Percentiles rank a stretch among this genome's conserved stretches.
phyloP scores from a whole-genome alignment of 2,888 invertebrate species.

The Hyles lineata region DNA sequence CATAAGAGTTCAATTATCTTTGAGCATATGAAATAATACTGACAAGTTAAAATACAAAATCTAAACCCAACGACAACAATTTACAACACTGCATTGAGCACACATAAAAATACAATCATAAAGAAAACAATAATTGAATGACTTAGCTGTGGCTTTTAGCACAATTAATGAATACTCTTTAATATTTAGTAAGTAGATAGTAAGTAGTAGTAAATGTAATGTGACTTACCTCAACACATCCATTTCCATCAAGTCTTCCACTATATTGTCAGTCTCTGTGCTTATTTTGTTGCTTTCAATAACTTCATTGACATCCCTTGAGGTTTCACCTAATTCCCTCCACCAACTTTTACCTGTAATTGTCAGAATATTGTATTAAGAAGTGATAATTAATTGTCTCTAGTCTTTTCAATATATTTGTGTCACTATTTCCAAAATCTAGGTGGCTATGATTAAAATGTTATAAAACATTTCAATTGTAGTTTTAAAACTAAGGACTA shows the following conservation, averaged over 20 bases:
- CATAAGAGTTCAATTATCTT: conserved; percentile 11
- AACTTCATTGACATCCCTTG: conserved; percentile 63
- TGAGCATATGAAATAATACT: no score
- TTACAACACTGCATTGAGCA: no score
- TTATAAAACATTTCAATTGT: not conserved
- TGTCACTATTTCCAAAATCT: not conserved
- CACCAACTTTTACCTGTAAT: conserved; percentile 76
- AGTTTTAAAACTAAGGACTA: not conserved
- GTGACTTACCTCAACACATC: conserved; percentile 66
- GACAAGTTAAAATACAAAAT: no score
- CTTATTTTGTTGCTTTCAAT: conserved; percentile 54
- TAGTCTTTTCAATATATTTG: not conserved
- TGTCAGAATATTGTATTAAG: not conserved
- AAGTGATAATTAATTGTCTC: not conserved
- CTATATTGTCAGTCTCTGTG: conserved; percentile 49
- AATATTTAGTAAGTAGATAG: no score
- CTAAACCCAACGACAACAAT: no score
- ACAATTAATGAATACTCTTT: no score
- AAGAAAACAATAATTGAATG: conserved; percentile 30
- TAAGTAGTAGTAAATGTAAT: no score
- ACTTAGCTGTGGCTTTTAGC: not conserved
- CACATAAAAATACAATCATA: no score
- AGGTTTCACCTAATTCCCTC: conserved; percentile 68
- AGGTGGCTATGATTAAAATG: conserved; percentile 1
- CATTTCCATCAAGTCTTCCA: conserved; percentile 66